Percentiles rank a stretch among this genome's conserved stretches.
Conservation (phyloP, 23 tunicate genomes). For the Styela plicata region DNA sequence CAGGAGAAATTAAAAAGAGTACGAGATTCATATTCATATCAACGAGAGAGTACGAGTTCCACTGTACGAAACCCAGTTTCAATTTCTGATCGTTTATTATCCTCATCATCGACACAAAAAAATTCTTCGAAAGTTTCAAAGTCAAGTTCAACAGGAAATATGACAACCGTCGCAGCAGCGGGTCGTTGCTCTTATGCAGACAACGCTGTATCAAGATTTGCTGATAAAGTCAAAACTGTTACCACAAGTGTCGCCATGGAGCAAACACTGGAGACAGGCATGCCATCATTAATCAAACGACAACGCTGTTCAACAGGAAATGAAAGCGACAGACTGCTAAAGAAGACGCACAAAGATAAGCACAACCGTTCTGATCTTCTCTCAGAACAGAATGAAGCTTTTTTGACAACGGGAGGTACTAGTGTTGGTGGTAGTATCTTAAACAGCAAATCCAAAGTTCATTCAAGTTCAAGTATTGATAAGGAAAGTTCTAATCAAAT, state of each 20-base stretch:
- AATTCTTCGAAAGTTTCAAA: not conserved
- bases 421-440: not conserved
- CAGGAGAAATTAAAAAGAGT: not conserved
- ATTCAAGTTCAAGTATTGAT: not conserved
- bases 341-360: constrained; percentile 5
- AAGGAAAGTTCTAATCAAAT: not conserved
- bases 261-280: constrained; percentile 8
- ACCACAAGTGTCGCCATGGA: constrained; percentile 25
- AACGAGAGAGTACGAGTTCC: not conserved
- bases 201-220: not conserved
- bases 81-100: not conserved
- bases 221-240: not conserved
- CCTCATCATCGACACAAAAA: not conserved
- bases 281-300: constrained; percentile 38
- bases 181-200: constrained; percentile 16
- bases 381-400: not conserved
- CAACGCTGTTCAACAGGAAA: constrained; percentile 26
- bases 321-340: constrained; percentile 18
- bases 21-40: not conserved
- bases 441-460: not conserved
- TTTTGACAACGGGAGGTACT: not conserved
- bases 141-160: not conserved
- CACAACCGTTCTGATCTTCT: not conserved
- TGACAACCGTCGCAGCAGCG: constrained; percentile 11
- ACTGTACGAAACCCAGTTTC: not conserved